Base-by-base conservation (phyloP, 2,113 vertebrate species). In the Sinocyclocheilus anshuiensis region DNA sequence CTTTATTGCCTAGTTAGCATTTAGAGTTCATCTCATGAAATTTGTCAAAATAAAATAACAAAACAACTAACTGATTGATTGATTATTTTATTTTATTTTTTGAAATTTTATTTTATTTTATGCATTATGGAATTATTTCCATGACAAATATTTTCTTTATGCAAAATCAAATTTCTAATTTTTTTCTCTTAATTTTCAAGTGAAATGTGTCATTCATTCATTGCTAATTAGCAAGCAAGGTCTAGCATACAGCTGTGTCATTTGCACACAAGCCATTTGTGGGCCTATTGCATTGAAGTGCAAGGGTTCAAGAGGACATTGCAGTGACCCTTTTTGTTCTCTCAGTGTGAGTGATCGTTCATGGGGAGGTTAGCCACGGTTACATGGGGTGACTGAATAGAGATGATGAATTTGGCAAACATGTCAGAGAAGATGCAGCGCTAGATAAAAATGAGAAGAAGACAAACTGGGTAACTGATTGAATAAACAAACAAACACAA, bases 401-500 rank as follows among this genome's bases (percentile, higher is more conserved):
- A 53, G 88, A 77, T 86, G 86, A 91, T 39, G 85, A 91, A 89
- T 88, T 88, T 91, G 83, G n/a, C 90, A 90, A 88, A 91, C 87
- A 89, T 82, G 86, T 72, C 63, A 71, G 42, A 55, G 88, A 79
- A 92, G 92, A 92, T 90, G 83, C 86, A 72, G 26, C 4, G 77
- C 45, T 74, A 69, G 91, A 93, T 92, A 92, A 82, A 79, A 88
- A 48, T 63, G 65, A 84, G 88, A 48, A 85, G 74, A 84, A 84
- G 69, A 81, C 90, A 85, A 88, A 91, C 89, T 87, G 75, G 6
- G 63, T 65, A 77, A 78, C 80, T 86, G 84, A 81, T 86, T 92
- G 86, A 91, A 90, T 93, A 92, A 94, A 94, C 92, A 94, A 89
- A 92, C 90, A 85, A 89, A 92, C 90, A 85, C 74, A 87, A 67